Conservation (phyloP, 2,888 invertebrate genomes). For the Cryptosula pallasiana region DNA sequence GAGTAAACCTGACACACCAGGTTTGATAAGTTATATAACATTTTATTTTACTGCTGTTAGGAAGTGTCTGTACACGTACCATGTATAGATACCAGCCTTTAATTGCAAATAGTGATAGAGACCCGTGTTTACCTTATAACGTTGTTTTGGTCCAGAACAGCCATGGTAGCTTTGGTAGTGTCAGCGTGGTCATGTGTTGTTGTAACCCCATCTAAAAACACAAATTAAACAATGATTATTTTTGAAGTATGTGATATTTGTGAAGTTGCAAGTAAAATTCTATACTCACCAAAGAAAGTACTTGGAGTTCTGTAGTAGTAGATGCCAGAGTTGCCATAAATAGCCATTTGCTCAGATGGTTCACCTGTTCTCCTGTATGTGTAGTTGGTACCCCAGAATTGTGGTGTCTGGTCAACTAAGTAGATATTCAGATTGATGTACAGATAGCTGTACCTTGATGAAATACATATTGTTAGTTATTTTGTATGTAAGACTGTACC, state of each 20-base stretch:
- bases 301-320: slow-evolving; percentile 22
- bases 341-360: background rate
- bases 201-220: background rate
- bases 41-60: no score
- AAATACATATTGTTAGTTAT: no score
- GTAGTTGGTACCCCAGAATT: background rate
- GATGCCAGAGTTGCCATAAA: background rate
- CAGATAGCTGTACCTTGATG: no score
- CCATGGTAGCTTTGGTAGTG: background rate
- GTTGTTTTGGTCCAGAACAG: background rate
- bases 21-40: no score
- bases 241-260: no score
- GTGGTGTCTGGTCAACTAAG: background rate
- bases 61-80: no score
- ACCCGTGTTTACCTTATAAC: background rate
- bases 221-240: no score
- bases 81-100: no score
- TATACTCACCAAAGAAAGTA: slow-evolving; percentile 12
- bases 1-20: no score
- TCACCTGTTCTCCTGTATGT: slow-evolving; percentile 17
- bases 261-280: no score
- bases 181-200: background rate
- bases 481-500: slow-evolving; percentile 14
- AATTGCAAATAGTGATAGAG: no score
- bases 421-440: no score